Evolutionary conservation across 2,797 vertebrate species (phyloP).

Genomic region (Hippoglossus hippoglossus): DNA sequence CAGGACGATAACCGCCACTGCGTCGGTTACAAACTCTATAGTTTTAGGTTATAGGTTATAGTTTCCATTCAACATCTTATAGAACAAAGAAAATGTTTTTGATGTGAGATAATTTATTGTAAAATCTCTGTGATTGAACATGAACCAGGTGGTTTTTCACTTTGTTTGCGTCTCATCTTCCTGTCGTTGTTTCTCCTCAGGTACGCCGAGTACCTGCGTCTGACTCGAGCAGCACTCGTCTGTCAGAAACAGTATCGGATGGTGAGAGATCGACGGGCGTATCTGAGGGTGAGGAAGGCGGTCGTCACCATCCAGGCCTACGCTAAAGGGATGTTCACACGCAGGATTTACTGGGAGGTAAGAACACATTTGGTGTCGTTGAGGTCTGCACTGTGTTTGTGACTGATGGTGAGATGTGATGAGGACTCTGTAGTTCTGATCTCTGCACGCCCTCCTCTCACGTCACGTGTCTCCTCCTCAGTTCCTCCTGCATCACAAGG

Average conservation of each 20-base stretch:
- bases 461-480: constrained; percentile 54
- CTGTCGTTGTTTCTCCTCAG: constrained; percentile 65
- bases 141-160: too few species aligned
- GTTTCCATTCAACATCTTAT: too few species aligned
- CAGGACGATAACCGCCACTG: too few species aligned
- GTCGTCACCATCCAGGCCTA: constrained; percentile 90
- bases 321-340: constrained; percentile 89
- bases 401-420: background rate
- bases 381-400: too few species aligned
- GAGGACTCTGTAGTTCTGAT: background rate
- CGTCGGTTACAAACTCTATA: too few species aligned
- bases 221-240: constrained; percentile 84
- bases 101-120: too few species aligned
- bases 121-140: too few species aligned
- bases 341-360: constrained; percentile 90
- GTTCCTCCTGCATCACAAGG: constrained; percentile 92
- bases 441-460: background rate
- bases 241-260: constrained; percentile 94
- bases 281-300: constrained; percentile 77
- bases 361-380: too few species aligned
- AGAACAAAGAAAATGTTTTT: too few species aligned
- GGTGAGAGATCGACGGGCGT: constrained; percentile 82
- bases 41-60: too few species aligned
- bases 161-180: too few species aligned
- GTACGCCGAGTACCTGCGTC: constrained; percentile 85